These are phyloP conservation scores for Cylas formicarius DNA, from an alignment of 1,140 invertebrate species.

Conservation along the genomic window DNA sequence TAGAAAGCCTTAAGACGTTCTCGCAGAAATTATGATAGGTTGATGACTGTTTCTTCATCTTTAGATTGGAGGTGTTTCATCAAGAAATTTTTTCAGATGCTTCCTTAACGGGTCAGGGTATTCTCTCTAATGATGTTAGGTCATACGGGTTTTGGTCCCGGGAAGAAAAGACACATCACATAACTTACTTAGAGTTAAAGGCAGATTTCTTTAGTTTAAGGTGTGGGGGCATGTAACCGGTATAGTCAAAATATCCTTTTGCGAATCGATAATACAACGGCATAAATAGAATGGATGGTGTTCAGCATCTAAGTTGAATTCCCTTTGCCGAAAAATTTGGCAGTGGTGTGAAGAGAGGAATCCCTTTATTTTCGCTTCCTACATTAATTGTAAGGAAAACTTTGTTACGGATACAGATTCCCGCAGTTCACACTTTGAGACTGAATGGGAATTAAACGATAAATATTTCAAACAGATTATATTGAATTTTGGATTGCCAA, in stretches of 20 bases:
- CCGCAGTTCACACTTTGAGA: conserved; percentile 5
- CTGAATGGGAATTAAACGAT: background rate
- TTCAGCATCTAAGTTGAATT: conserved; percentile 1
- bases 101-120: conserved; percentile 32
- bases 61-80: conserved; percentile 20
- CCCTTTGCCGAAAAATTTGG: conserved; percentile 21
- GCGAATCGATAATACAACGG: conserved; percentile 30
- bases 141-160: conserved; percentile 25
- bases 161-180: conserved; percentile 22
- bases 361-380: conserved; percentile 27
- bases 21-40: conserved; percentile 8
- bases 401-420: conserved; percentile 27
- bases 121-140: conserved; percentile 19
- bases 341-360: conserved; percentile 31
- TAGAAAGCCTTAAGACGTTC: conserved; percentile 3
- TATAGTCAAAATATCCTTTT: conserved; percentile 14
- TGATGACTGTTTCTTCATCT: background rate
- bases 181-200: conserved; percentile 30
- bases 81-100: conserved; percentile 32
- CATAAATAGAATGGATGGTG: conserved; percentile 32
- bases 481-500: conserved; percentile 16
- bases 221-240: conserved; percentile 23
- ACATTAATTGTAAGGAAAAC: conserved; percentile 27
- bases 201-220: conserved; percentile 28
- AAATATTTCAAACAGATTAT: conserved; percentile 18